A percentile compares a stretch with the other conserved stretches of the same genome.
Conservation (phyloP, 2,797 vertebrate genomes). For the Tinamus major region DNA sequence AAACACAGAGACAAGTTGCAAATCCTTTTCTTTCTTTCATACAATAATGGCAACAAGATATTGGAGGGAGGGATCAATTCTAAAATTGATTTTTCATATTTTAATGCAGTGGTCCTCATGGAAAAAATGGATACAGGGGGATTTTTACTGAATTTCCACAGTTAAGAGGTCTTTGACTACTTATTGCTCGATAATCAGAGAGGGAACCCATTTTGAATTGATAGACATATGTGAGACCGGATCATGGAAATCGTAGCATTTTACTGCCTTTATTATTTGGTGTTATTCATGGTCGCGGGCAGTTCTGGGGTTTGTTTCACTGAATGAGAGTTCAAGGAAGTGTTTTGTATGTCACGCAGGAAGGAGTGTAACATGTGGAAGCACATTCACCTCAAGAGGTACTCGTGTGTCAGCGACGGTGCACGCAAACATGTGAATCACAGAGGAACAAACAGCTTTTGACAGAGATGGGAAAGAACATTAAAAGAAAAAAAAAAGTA, state of each 20-base stretch:
- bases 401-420: background rate
- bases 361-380: background rate
- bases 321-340: background rate
- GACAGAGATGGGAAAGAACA: background rate
- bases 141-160: background rate
- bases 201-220: background rate
- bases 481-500: background rate
- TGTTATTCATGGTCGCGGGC: background rate
- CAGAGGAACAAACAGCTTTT: background rate
- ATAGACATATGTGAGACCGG: background rate
- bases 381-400: background rate
- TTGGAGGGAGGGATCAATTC: background rate
- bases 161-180: background rate
- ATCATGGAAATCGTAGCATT: accelerated
- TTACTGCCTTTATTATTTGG: background rate
- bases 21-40: background rate
- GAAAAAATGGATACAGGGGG: accelerated
- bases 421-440: background rate
- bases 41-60: background rate
- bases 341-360: background rate
- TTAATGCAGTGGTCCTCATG: background rate
- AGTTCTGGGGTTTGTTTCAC: background rate
- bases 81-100: background rate
- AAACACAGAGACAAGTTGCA: background rate
- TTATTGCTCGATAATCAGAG: background rate